phyloP scores from a whole-genome alignment of 2,888 invertebrate species.

The Ctenicera cuprea region DNA sequence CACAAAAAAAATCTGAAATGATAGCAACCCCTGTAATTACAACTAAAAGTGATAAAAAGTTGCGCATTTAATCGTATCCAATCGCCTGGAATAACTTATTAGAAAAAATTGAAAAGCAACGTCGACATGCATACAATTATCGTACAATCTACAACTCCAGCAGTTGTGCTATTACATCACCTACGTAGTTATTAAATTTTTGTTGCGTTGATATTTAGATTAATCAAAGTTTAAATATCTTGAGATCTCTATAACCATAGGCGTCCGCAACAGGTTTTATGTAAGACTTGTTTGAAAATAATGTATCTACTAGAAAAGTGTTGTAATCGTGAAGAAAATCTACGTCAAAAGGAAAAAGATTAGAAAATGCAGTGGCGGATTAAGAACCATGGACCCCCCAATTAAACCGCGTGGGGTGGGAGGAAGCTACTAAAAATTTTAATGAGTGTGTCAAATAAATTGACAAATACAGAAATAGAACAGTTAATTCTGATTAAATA shows the following conservation, averaged over 20 bases:
- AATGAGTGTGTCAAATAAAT: no score
- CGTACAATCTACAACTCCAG: slow-evolving; percentile 49
- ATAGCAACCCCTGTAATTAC: slow-evolving; percentile 37
- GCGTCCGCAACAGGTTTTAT: no score
- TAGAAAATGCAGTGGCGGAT: no score
- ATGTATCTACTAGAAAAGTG: no score
- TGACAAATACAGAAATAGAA: no score
- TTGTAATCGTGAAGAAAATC: no score
- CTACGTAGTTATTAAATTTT: slow-evolving; percentile 51
- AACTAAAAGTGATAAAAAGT: slow-evolving; percentile 25
- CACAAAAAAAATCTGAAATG: slow-evolving; percentile 1
- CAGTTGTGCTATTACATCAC: slow-evolving; percentile 48
- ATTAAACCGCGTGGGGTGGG: no score
- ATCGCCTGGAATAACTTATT: not conserved
- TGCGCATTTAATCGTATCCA: slow-evolving; percentile 23
- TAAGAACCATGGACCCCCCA: no score
- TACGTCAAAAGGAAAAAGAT: no score
- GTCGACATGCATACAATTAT: slow-evolving; percentile 47
- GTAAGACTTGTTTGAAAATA: no score
- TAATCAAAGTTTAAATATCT: slow-evolving; percentile 19
- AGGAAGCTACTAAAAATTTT: no score
- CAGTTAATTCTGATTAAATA: no score
- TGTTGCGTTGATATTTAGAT: slow-evolving; percentile 37
- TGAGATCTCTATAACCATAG: not conserved
- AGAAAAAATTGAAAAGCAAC: slow-evolving; percentile 7